phyloP scores from a whole-genome alignment of 2,888 invertebrate genomes.

The Hyposoter dolosus region DNA sequence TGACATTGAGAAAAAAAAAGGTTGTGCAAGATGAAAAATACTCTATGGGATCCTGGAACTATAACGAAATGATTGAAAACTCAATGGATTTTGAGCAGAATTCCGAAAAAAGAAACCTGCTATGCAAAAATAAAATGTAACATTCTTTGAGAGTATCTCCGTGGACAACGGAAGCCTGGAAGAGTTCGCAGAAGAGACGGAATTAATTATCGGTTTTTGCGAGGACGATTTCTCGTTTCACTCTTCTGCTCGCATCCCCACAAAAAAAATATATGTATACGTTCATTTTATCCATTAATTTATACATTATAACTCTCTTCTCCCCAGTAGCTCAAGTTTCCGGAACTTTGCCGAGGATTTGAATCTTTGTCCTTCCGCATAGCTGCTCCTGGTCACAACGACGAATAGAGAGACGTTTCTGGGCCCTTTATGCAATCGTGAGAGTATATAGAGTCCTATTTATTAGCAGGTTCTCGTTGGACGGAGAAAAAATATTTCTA shows the following conservation, averaged over 20 bases:
- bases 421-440: constrained; percentile 11
- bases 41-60: neutral
- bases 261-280: constrained; percentile 20
- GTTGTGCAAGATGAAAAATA: neutral
- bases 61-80: neutral
- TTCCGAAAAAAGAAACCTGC: neutral
- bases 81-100: neutral
- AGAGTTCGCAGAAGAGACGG: constrained; percentile 29
- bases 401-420: constrained; percentile 18
- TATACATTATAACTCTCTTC: constrained; percentile 42
- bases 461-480: constrained; percentile 40
- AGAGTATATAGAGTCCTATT: neutral
- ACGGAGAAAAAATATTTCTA: constrained; percentile 60
- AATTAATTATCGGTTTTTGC: constrained; percentile 61
- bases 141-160: neutral
- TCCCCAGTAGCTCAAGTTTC: constrained; percentile 11
- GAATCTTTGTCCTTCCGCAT: neutral
- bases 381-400: neutral
- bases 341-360: constrained; percentile 27
- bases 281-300: constrained; percentile 22
- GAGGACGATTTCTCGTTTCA: constrained; percentile 23
- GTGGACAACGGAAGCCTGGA: constrained; percentile 23
- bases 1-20: no score
- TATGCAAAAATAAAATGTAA: neutral
- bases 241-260: neutral